These are phyloP conservation scores for Ennomos quercinarius DNA, from an alignment of 2,888 invertebrate genomes.

Conservation along the genomic window DNA sequence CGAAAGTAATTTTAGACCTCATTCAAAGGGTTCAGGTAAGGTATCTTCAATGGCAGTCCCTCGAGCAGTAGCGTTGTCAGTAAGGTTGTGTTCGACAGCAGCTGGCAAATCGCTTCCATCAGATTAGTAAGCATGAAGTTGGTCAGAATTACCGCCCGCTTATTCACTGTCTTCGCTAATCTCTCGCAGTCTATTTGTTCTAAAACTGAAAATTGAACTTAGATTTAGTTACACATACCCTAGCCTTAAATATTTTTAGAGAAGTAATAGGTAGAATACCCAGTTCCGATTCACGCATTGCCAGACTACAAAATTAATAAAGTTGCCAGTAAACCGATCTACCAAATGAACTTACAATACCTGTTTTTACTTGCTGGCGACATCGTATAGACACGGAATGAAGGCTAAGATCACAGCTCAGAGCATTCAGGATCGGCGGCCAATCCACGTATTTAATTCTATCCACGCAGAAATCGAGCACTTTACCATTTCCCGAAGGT, in stretches of 20 bases:
- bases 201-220: constrained; percentile 55
- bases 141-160: constrained; percentile 88
- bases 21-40: constrained; percentile 87
- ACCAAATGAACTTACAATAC: constrained; percentile 42
- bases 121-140: constrained; percentile 89
- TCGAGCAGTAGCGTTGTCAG: constrained; percentile 88
- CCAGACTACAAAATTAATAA: not conserved
- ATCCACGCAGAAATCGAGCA: constrained; percentile 90
- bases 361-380: constrained; percentile 79
- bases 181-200: constrained; percentile 85
- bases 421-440: constrained; percentile 90
- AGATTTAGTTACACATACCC: not conserved
- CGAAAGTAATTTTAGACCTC: constrained; percentile 63
- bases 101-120: constrained; percentile 87
- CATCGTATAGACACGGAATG: constrained; percentile 89
- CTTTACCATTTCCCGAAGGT: constrained; percentile 77
- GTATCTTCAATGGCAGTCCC: constrained; percentile 88
- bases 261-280: too few species aligned
- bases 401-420: constrained; percentile 89
- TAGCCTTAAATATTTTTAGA: too few species aligned
- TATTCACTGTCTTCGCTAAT: constrained; percentile 86
- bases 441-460: constrained; percentile 91
- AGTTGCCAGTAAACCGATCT: too few species aligned
- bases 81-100: constrained; percentile 87
- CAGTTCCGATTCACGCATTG: too few species aligned